These are phyloP conservation scores for Amblyteles armatorius DNA, from an alignment of 2,888 invertebrate species.

Conservation along the genomic window DNA sequence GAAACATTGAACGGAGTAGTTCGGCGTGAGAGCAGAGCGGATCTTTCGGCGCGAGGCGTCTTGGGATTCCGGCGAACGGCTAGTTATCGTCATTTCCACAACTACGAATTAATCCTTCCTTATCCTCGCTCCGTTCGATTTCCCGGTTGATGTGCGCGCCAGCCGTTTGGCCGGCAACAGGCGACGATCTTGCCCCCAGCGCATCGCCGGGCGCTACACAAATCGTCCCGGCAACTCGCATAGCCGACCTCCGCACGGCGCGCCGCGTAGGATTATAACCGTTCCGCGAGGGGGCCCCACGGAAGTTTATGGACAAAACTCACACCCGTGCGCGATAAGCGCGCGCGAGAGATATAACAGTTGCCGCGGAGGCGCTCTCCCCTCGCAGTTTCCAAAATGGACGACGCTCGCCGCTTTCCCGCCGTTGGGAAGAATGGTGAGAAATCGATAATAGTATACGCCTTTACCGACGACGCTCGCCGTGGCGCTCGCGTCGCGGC, in stretches of 20 bases:
- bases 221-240: neutral
- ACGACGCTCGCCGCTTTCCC: conserved; percentile 71
- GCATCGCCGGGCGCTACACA: neutral
- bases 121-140: conserved; percentile 29
- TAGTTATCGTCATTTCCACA: conserved; percentile 23
- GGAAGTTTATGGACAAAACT: neutral
- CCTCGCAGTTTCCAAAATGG: conserved; percentile 20
- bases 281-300: neutral
- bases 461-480: conserved; percentile 78
- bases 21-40: neutral
- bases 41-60: too few relatives aligned
- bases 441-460: conserved; percentile 80
- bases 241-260: neutral
- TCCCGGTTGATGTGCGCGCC: conserved; percentile 36
- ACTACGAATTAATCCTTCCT: conserved; percentile 38
- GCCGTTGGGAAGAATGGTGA: conserved; percentile 72
- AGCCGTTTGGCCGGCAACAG: conserved; percentile 43
- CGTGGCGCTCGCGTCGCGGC: conserved; percentile 68
- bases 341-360: conserved; percentile 27
- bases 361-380: conserved; percentile 8
- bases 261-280: neutral
- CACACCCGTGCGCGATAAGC: conserved; percentile 32
- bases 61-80: conserved; percentile 6
- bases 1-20: neutral
- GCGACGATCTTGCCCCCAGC: conserved; percentile 27